Base-by-base conservation (phyloP, 2,113 vertebrate species). In the Calidris pygmaea region DNA sequence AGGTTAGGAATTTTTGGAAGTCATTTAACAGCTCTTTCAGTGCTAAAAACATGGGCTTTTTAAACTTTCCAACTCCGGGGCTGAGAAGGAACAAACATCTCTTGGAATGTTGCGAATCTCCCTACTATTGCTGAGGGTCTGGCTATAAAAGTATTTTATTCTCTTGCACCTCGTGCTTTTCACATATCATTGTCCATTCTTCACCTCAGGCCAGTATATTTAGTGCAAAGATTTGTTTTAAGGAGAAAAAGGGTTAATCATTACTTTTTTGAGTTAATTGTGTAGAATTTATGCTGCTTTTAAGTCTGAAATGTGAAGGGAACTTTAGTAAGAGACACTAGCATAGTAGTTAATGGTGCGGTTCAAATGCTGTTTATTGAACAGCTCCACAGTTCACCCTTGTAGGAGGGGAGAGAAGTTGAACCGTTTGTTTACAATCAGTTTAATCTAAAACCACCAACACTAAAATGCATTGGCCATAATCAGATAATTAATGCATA, bases 321-420 rank as follows among this genome's bases (percentile, higher is more conserved):
- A 93, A 62, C n/a, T 66, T 93, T 20, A 26, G 32, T 60, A 82
- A 72, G 43, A 85, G 48, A 65, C 24, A 17, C 29, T 58, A 41
- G 26, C 65, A 21, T 60, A 29, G 19, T 37, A 62, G 84, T 81
- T 86, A 94, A 53, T 82, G 53, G 29, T 83, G 53, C 41, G 76
- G 32, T 93, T 91, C 58, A 73, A 89, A 85, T 79, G 70, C 43
- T 85, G 5, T 93, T 93, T 89, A 76, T 65, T 77, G 81, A 94
- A 66, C 59, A 55, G 12, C 76, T 90, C 41, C n/a, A 62, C 53
- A 65, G 43, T 72, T 90, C 45, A 53, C 27, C 15, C 16, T 66
- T 90, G 55, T 65, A 53, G 20, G 48, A 56, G 12, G 12, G 27
- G 50, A 92, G 86, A 79, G 56, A 81, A 90, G 55, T 43, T 5